Conservation (phyloP, 2,888 invertebrate species). For the Folsomia manolachei region DNA sequence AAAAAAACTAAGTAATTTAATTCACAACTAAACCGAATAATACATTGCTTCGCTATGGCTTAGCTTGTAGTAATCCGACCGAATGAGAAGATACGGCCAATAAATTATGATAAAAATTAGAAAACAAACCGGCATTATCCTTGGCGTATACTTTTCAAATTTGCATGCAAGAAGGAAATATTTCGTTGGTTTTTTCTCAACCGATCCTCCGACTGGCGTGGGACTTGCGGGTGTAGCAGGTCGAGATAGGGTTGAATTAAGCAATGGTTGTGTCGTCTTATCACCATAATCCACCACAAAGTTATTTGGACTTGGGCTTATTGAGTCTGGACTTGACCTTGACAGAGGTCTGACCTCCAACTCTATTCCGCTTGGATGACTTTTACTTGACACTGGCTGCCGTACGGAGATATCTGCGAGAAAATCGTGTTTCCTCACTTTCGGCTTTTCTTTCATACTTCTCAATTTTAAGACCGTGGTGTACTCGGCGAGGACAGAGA, state of each 20-base stretch:
- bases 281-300: background rate
- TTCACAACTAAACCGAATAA: conserved; percentile 7
- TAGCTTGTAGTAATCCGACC: conserved; percentile 13
- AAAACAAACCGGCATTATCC: conserved; percentile 17
- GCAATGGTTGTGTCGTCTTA: background rate
- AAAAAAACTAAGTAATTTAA: background rate
- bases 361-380: background rate
- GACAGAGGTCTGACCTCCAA: background rate
- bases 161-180: conserved; percentile 14
- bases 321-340: background rate
- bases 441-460: conserved; percentile 14
- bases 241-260: background rate
- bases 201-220: background rate
- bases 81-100: conserved; percentile 20
- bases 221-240: background rate
- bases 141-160: conserved; percentile 20
- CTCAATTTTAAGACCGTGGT: conserved; percentile 16
- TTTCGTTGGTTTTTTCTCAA: background rate
- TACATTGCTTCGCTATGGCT: conserved; percentile 16
- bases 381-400: background rate
- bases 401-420: background rate
- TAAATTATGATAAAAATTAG: conserved; percentile 1
- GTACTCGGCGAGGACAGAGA: conserved; percentile 13
- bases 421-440: background rate
- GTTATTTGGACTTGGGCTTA: background rate